Percentiles rank a stretch among this genome's conserved stretches.
Conservation (phyloP, 1,140 invertebrate species). For the Drosophila nigrodunni region DNA sequence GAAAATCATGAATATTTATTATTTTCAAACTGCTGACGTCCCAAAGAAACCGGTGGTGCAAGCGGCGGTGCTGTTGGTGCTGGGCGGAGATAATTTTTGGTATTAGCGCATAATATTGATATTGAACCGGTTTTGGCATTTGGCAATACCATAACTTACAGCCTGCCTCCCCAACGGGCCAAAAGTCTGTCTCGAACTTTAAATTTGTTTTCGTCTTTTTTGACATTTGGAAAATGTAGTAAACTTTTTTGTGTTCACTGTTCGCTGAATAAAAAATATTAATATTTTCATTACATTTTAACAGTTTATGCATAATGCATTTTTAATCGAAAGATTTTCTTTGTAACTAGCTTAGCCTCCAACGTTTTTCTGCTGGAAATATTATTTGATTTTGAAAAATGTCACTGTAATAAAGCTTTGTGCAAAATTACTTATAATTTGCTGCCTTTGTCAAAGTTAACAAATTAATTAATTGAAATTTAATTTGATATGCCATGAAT, state of each 20-base stretch:
- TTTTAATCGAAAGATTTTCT: background rate
- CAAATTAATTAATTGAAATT: conserved; percentile 58
- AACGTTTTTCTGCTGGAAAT: too few relatives aligned
- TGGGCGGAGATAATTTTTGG: conserved; percentile 16
- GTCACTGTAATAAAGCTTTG: conserved; percentile 6
- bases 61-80: background rate
- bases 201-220: conserved; percentile 9
- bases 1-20: conserved; percentile 69
- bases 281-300: conserved; percentile 25
- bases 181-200: conserved; percentile 8
- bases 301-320: conserved; percentile 30
- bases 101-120: conserved; percentile 55
- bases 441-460: conserved; percentile 31
- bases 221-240: conserved; percentile 23
- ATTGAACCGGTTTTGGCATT: conserved; percentile 63
- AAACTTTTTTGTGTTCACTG: too few relatives aligned
- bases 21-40: conserved; percentile 44
- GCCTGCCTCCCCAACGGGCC: background rate
- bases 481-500: conserved; percentile 33
- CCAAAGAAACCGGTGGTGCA: conserved; percentile 48
- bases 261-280: conserved; percentile 41
- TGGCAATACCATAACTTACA: conserved; percentile 29
- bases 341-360: background rate
- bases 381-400: background rate
- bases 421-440: conserved; percentile 38